Base-by-base conservation (phyloP, 1,140 invertebrate genomes). In the Megathymus violae region DNA sequence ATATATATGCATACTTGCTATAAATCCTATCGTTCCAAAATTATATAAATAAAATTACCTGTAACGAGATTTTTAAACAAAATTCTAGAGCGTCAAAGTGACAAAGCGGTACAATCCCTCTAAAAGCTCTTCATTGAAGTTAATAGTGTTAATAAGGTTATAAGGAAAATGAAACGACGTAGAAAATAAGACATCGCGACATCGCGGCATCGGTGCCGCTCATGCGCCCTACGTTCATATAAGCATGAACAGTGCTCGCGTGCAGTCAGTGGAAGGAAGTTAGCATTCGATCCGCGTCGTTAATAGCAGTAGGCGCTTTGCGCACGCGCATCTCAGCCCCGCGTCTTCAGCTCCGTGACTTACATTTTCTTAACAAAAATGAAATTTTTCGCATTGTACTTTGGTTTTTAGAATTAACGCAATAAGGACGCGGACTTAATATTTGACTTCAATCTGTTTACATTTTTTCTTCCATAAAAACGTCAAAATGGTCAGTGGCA, bases 401-500 rank as follows among this genome's bases (percentile, higher is more conserved):
- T 22, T 36, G 9, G 36, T 47, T 31, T 31, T 44, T 52, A 31
- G 46, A 40, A 43, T 22, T 25, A 25, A 43, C 43, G 36, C 14
- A 19, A 44, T 16, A 25, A 60, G 10, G 5, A 48, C 74, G 67
- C 62, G 74, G 62, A 78, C 68, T 69, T 41, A 46, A 41, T 64
- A 61, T 15, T 48, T 58, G 51, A 5, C 19, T 22, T 19, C 34
- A 40, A 36, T 69, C 67, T 70, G 44, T 67, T 58, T 63, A 64
- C 68, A 63, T 14, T 58, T 69, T 44, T 40, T 34, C 50, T 56
- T 65, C 63, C n/a, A n/a, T n/a, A 69, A 71, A 60, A 70, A 40
- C 62, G 47, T 22, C 59, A 88, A 85, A 82, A 91, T 91, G 88
- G 88, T 91, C 41, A 91, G 88, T 84, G 87, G 85, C 60, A 90